phyloP scores from a whole-genome alignment of 2,888 invertebrate genomes.

The Noctua janthina region DNA sequence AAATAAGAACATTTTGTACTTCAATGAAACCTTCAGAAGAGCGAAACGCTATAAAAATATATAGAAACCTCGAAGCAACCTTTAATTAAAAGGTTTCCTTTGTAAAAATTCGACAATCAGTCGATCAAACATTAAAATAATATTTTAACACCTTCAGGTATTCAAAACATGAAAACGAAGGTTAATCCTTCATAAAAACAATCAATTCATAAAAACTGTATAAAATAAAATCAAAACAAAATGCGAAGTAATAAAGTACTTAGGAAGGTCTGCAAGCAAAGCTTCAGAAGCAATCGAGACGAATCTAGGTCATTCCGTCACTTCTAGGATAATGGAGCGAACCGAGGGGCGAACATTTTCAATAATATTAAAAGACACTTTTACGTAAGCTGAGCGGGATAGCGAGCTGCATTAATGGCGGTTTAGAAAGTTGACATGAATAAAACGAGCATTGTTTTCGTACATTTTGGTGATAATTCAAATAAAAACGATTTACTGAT shows the following conservation, averaged over 20 bases:
- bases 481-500: neutral
- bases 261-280: conserved; percentile 37
- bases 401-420: conserved; percentile 24
- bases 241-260: conserved; percentile 10
- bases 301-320: conserved; percentile 62
- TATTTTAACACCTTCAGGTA: neutral
- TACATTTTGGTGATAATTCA: neutral
- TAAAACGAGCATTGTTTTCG: conserved; percentile 11
- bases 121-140: neutral
- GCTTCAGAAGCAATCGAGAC: conserved; percentile 52
- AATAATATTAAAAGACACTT: conserved; percentile 59
- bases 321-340: conserved; percentile 56
- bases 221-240: conserved; percentile 42
- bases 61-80: neutral
- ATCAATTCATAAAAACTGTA: conserved; percentile 1
- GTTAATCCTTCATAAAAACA: neutral
- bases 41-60: neutral
- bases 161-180: neutral
- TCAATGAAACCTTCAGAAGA: neutral
- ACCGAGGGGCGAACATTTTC: conserved; percentile 45
- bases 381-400: conserved; percentile 26
- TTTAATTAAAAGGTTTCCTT: neutral
- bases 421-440: conserved; percentile 33
- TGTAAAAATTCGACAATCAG: neutral
- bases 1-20: neutral